phyloP scores from a whole-genome alignment of 2,797 vertebrate genomes.

The Girardinus metallicus region DNA sequence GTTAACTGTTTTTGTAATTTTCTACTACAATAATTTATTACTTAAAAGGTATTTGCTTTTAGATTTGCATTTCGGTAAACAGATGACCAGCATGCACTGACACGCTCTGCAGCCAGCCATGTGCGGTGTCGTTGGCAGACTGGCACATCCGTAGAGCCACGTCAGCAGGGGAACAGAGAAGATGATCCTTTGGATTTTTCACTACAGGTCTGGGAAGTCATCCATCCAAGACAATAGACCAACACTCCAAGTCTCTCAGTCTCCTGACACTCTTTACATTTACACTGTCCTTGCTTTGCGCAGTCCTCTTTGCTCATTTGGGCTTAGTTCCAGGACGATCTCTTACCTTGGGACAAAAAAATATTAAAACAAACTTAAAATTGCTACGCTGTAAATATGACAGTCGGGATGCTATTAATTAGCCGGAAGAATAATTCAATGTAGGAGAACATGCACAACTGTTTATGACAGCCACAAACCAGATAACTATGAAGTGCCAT shows the following conservation, averaged over 20 bases:
- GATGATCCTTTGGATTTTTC: constrained; percentile 20
- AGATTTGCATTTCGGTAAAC: constrained; percentile 1
- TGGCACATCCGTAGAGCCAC: constrained; percentile 18
- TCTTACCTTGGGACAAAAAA: constrained; percentile 84
- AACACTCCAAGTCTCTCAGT: constrained; percentile 17
- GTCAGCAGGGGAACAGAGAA: constrained; percentile 11
- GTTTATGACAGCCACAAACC: constrained; percentile 67
- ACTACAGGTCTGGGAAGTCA: constrained; percentile 13
- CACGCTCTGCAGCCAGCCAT: constrained; percentile 14
- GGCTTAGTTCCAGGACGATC: constrained; percentile 89
- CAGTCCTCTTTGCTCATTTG: constrained; percentile 2
- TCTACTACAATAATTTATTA: constrained; percentile 28
- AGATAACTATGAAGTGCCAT: constrained; percentile 23
- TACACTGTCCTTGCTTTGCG: constrained; percentile 6
- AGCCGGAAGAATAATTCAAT: not conserved
- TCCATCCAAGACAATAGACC: constrained; percentile 21
- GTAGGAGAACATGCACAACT: not conserved
- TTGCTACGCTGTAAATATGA: not conserved
- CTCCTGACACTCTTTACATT: constrained; percentile 2
- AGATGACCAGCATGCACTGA: constrained; percentile 19
- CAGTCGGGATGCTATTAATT: not conserved
- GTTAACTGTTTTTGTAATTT: constrained; percentile 14
- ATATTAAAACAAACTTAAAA: not conserved
- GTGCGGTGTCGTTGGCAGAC: not conserved
- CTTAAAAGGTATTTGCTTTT: constrained; percentile 17